Evolutionary conservation across 1,140 invertebrate species (phyloP).

Genomic region (Sarcophaga peregrina): DNA sequence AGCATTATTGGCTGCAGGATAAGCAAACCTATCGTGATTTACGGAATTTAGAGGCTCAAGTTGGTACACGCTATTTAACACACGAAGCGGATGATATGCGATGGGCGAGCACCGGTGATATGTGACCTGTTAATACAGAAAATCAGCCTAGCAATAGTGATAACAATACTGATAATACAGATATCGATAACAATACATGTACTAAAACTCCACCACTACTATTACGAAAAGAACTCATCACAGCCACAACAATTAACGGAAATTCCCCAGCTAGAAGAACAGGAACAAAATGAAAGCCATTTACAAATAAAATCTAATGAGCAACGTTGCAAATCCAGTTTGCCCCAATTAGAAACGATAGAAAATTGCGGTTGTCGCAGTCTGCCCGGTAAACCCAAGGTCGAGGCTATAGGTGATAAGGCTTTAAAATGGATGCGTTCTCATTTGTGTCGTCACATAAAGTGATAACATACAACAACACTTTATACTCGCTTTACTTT

Average conservation of each 20-base stretch:
- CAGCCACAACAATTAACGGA: background rate
- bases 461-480: constrained; percentile 48
- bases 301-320: constrained; percentile 13
- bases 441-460: constrained; percentile 64
- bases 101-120: constrained; percentile 75
- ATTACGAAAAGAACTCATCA: background rate
- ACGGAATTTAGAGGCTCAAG: constrained; percentile 84
- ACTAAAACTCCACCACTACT: background rate
- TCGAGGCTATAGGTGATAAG: constrained; percentile 63
- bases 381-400: constrained; percentile 55
- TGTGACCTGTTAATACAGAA: constrained; percentile 57
- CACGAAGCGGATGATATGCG: constrained; percentile 95
- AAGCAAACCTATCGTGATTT: constrained; percentile 96
- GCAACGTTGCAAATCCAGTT: constrained; percentile 23
- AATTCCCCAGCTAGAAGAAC: constrained; percentile 36
- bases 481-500: background rate
- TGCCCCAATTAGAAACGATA: constrained; percentile 18
- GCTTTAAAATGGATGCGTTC: constrained; percentile 64
- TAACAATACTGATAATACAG: background rate
- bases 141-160: background rate
- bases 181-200: background rate
- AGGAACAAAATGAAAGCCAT: background rate
- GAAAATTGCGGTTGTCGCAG: constrained; percentile 52
- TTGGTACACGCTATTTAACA: constrained; percentile 89
- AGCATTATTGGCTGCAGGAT: constrained; percentile 95